phyloP scores from a whole-genome alignment of 1,140 invertebrate genomes.

The Thalassaphorura encarpata region DNA sequence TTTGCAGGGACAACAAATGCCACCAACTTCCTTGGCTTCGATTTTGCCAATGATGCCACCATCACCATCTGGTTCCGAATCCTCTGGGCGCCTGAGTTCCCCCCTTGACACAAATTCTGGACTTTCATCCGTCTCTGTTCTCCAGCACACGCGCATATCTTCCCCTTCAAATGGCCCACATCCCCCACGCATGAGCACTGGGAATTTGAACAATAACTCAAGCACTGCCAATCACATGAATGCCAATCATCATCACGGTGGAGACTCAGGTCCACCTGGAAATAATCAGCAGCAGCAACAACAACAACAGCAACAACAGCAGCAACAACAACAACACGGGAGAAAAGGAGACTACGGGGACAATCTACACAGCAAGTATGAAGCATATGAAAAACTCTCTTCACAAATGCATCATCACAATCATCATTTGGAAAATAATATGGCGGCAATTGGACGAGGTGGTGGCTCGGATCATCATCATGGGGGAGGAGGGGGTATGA shows the following conservation, averaged over 20 bases:
- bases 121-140: slow-evolving; percentile 23
- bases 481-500: no score
- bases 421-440: slow-evolving; percentile 14
- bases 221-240: not conserved
- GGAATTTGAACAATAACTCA: not conserved
- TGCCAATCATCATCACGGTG: no score
- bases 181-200: slow-evolving; percentile 18
- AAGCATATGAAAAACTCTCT: not conserved
- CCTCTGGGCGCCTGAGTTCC: slow-evolving; percentile 31
- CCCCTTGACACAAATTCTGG: slow-evolving; percentile 29
- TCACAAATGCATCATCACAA: not conserved
- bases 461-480: no score
- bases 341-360: not conserved
- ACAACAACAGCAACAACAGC: not conserved
- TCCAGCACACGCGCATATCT: slow-evolving; percentile 25
- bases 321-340: not conserved
- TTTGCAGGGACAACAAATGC: slow-evolving; percentile 14
- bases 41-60: slow-evolving; percentile 32
- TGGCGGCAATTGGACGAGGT: not conserved
- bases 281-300: not conserved
- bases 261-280: not conserved
- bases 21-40: slow-evolving; percentile 19
- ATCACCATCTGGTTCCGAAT: slow-evolving; percentile 32
- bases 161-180: slow-evolving; percentile 28
- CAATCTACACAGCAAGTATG: slow-evolving; percentile 4